phyloP scores from a whole-genome alignment of 30 jellyfish, hydroid and myxozoan genomes.

The Pseudorhiza aurosa region DNA sequence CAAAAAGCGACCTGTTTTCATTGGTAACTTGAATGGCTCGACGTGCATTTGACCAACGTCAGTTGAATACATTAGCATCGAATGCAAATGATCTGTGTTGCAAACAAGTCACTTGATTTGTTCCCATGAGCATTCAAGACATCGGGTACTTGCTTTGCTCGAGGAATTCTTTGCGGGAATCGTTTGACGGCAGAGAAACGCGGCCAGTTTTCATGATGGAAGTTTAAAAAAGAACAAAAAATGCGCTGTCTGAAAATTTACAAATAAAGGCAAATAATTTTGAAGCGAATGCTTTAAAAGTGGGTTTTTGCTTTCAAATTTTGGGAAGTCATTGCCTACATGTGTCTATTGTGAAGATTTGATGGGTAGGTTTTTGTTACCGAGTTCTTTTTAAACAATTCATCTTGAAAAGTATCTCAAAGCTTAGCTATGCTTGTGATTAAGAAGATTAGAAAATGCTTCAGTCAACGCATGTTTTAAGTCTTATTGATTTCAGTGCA shows the following conservation, averaged over 20 bases:
- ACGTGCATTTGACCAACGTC: neutral
- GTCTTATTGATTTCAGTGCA: no score
- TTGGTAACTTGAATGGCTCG: neutral
- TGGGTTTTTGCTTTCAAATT: neutral
- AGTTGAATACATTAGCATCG: neutral
- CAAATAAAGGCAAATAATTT: neutral
- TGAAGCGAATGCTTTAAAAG: neutral
- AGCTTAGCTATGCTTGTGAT: no score
- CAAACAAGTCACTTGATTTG: neutral
- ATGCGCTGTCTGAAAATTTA: conserved; percentile 11
- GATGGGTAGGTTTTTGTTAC: no score
- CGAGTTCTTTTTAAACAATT: no score
- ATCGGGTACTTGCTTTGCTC: neutral
- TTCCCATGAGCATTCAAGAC: neutral
- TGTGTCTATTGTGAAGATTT: no score
- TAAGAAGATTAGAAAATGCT: no score
- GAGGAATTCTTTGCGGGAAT: neutral
- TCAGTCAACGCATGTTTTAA: no score
- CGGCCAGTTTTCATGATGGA: conserved; percentile 1
- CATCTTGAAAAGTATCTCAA: no score
- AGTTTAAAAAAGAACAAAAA: conserved; percentile 14
- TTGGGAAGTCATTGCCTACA: no score
- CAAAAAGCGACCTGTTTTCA: neutral
- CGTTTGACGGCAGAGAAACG: neutral
- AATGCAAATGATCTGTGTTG: neutral